Evolutionary conservation across 2,113 vertebrate species (phyloP).

Genomic region (Octodon degus): DNA sequence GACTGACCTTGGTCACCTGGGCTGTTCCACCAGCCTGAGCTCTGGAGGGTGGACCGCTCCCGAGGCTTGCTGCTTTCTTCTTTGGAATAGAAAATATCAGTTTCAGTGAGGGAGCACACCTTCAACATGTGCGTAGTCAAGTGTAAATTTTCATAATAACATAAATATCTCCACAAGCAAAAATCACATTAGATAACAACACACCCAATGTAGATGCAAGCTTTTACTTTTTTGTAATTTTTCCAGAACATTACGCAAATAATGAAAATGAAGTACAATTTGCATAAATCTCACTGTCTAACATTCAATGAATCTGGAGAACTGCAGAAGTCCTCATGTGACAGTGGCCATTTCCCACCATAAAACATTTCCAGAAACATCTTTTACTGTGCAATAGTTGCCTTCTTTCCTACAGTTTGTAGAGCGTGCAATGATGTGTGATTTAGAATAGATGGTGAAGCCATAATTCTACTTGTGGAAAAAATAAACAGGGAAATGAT

Average conservation of each 20-base stretch:
- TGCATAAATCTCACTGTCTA: neutral
- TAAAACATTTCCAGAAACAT: neutral
- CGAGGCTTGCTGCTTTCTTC: slow-evolving; percentile 64
- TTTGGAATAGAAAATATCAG: slow-evolving; percentile 69
- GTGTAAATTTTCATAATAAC: slow-evolving; percentile 11
- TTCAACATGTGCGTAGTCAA: neutral
- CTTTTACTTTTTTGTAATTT: slow-evolving; percentile 14
- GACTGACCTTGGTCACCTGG: slow-evolving; percentile 65
- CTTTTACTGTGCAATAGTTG: rapidly evolving
- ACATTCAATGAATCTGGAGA: neutral
- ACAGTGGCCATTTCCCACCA: neutral
- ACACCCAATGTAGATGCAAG: neutral
- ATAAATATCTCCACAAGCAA: slow-evolving; percentile 28
- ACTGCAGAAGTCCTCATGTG: neutral
- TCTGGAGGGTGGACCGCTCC: slow-evolving; percentile 58
- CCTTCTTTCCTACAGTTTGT: neutral
- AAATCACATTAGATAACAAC: neutral
- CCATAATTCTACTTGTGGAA: neutral
- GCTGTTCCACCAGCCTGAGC: neutral
- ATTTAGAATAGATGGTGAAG: neutral
- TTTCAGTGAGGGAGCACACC: neutral
- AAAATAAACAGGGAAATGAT: neutral
- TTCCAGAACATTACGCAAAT: neutral
- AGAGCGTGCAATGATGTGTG: neutral
- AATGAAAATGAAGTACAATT: neutral